Evolutionary conservation across 2,888 invertebrate genomes (phyloP).

Genomic region (Lepidochrysops patricia): DNA sequence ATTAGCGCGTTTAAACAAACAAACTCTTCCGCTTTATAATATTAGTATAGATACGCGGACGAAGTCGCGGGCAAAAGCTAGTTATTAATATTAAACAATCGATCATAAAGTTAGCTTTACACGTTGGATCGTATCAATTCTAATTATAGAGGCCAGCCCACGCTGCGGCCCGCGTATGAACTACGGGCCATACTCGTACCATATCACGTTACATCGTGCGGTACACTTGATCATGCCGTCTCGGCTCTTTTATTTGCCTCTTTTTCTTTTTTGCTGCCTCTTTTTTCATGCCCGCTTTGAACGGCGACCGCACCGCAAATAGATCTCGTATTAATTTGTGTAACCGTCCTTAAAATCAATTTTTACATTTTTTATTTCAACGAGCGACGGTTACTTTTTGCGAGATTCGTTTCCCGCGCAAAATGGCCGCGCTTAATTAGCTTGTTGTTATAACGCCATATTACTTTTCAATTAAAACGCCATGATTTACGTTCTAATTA

Average conservation of each 20-base stretch:
- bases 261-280: conserved; percentile 26
- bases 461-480: conserved; percentile 1
- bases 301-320: conserved; percentile 47
- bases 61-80: no score
- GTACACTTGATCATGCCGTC: conserved; percentile 68
- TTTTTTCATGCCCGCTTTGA: conserved; percentile 57
- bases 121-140: conserved; percentile 30
- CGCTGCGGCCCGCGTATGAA: conserved; percentile 31
- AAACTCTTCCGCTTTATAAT: no score
- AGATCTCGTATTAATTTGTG: conserved; percentile 30
- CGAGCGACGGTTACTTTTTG: conserved; percentile 28
- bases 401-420: background rate
- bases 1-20: no score
- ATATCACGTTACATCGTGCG: conserved; percentile 65
- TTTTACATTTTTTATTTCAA: conserved; percentile 30
- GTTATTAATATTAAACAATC: background rate
- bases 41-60: no score
- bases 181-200: conserved; percentile 38
- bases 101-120: background rate
- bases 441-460: background rate
- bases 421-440: background rate
- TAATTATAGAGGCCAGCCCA: conserved; percentile 49
- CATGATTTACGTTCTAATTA: conserved; percentile 3
- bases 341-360: conserved; percentile 46
- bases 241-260: conserved; percentile 51